Base-by-base conservation (phyloP, 1,140 invertebrate species). In the Bicyclus anynana region DNA sequence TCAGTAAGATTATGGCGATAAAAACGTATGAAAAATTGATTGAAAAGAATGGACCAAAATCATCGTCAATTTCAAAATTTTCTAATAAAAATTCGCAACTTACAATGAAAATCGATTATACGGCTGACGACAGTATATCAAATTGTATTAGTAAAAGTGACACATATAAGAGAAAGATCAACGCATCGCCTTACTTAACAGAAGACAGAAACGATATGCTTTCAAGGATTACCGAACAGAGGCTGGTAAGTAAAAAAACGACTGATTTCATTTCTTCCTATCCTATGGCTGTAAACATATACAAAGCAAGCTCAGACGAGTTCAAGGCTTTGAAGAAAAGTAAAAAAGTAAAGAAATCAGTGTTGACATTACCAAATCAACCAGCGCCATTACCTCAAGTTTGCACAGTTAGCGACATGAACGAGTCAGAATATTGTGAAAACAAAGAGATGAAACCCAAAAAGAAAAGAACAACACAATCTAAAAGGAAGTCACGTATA, bases 381-480 rank as follows among this genome's bases (percentile, higher is more conserved):
- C 66, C 66, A 7, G 44, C 59, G 17, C 62, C 57, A n/a, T 48
- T 64, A 14, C 74, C 72, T 38, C 72, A 78, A 60, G 57, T 49
- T 16, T 82, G 76, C 52, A 84, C 80, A 35, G 80, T 79, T 3
- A 85, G 84, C 51, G 82, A 87, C 47, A 79, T 84, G 70, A 87
- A 80, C 26, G 81, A 87, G 50, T 77, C 73, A 0, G 80, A 84
- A 63, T 78, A 78, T 60, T 72, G 51, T 23, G 54, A 59, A 49
- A 59, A 50, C 10, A 65, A 72, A 35, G 56, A 59, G 35, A 52
- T 50, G 12, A 78, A 67, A 59, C 13, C 51, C 23, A 81, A 72
- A 49, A 80, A n/a, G n/a, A n/a, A 76, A 55, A 69, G 67, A 13
- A 18, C 42, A 4, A 33, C 48, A 16, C 65, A 67, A 42, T 65